These are phyloP conservation scores for Rhabdornis inornatus DNA, from an alignment of 2,113 vertebrate species.

Conservation along the genomic window DNA sequence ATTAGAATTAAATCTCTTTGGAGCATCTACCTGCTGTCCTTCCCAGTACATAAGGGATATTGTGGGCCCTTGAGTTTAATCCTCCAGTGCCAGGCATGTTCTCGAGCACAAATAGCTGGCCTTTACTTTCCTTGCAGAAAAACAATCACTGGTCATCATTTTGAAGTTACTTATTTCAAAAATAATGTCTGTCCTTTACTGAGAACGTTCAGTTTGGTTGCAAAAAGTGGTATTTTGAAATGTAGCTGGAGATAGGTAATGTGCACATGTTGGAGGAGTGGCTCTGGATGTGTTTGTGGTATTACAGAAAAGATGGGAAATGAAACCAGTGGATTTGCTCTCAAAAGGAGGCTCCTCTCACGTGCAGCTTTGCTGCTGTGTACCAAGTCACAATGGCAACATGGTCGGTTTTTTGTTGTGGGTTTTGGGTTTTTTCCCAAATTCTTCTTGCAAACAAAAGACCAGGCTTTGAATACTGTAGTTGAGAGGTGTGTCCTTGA, in stretches of 20 bases:
- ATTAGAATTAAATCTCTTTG: neutral
- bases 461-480: neutral
- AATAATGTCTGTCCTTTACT: neutral
- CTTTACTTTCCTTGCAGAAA: neutral
- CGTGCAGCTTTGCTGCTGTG: neutral
- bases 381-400: neutral
- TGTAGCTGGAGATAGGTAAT: neutral
- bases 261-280: rapidly evolving
- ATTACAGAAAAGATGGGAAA: neutral
- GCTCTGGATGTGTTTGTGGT: neutral
- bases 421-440: neutral
- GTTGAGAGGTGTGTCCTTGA: neutral
- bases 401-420: neutral
- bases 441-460: neutral
- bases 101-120: neutral
- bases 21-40: neutral
- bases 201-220: neutral
- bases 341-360: neutral
- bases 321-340: neutral
- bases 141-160: neutral
- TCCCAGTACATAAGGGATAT: neutral
- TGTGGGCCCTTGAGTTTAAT: neutral
- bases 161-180: neutral
- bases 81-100: neutral
- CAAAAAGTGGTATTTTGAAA: neutral